Evolutionary conservation across 2,113 vertebrate genomes (phyloP).

Genomic region (Platanista minor): DNA sequence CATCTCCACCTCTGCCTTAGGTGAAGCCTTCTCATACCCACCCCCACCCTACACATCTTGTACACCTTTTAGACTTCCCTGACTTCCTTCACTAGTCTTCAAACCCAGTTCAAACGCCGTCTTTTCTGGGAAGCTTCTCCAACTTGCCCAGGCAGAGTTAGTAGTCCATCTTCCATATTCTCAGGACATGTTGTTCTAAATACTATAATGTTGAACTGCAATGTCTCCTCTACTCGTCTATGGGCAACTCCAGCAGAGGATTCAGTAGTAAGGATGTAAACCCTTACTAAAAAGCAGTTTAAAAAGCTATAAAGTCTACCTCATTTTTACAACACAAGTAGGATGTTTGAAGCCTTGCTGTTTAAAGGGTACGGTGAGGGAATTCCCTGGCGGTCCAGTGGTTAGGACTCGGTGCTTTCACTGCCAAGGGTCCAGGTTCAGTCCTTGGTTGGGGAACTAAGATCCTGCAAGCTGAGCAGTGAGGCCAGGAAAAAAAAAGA

Average conservation of each 20-base stretch:
- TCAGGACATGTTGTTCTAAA: constrained; percentile 11
- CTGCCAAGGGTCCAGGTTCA: background rate
- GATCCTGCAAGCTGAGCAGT: background rate
- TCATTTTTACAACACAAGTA: background rate
- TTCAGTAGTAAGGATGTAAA: background rate
- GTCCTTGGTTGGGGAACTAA: background rate
- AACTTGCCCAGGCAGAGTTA: background rate
- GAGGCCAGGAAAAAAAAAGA: background rate
- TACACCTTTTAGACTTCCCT: background rate
- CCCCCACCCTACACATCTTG: background rate
- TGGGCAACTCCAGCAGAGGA: background rate
- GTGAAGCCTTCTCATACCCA: background rate
- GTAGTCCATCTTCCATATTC: background rate
- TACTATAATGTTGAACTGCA: background rate
- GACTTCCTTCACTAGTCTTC: background rate
- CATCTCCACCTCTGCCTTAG: background rate
- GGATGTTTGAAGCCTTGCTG: background rate
- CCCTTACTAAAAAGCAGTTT: background rate
- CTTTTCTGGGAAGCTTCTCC: background rate
- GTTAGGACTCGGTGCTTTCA: background rate
- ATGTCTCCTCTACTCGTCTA: background rate
- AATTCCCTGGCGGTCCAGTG: background rate
- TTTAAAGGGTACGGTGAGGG: constrained; percentile 6
- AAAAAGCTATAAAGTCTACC: background rate
- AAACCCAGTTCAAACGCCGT: background rate